Base-by-base conservation (phyloP, 2,797 vertebrate genomes). In the Phataginus tetradactyla region DNA sequence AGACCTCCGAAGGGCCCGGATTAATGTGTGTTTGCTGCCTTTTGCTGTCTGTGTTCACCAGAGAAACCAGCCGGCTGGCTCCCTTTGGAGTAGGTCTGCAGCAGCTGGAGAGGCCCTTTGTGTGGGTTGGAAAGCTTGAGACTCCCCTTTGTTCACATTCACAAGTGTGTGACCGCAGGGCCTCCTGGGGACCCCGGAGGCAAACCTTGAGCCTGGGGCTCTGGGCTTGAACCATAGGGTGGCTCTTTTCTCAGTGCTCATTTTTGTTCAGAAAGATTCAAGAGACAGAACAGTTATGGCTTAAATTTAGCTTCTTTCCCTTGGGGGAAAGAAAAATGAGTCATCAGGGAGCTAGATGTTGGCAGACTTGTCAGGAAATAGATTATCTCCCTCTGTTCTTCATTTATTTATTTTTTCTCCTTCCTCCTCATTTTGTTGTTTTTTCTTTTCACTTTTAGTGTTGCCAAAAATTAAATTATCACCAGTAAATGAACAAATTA, bases 391-490 rank as follows among this genome's bases (percentile, higher is more conserved):
- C 29, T 68, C 25, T 57, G 11, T 34, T 93, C 78, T 92, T 89
- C 3, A 29, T 88, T 91, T 94, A 29, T 75, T 11, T 18, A 7
- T 32, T 27, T n/a, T 11, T 17, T 14, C 29, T 61, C 27, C 23
- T 23, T 6, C n/a, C 1, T 51, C 12, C 39, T 39, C 8, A 7
- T 55, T 86, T 42, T 57, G 51, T 45, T 39, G 32, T 23, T 37
- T 32, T 8, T 63, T 68, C 21, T 32, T 53, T 81, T 27, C 25
- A 49, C 14, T 86, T 90, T 69, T 25, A 80, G 3, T 77, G 18
- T 78, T 94, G n/a, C 71, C 39, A 39, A 89, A 95, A 90, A 59
- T 71, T 91, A 72, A 92, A 64, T 91, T 92, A 32, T 80, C 14
- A 21, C 17, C 34, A 92, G 53, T 78, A 87, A 96, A 91, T 68